phyloP scores from a whole-genome alignment of 2,113 vertebrate genomes.

The Camarhynchus parvulus region DNA sequence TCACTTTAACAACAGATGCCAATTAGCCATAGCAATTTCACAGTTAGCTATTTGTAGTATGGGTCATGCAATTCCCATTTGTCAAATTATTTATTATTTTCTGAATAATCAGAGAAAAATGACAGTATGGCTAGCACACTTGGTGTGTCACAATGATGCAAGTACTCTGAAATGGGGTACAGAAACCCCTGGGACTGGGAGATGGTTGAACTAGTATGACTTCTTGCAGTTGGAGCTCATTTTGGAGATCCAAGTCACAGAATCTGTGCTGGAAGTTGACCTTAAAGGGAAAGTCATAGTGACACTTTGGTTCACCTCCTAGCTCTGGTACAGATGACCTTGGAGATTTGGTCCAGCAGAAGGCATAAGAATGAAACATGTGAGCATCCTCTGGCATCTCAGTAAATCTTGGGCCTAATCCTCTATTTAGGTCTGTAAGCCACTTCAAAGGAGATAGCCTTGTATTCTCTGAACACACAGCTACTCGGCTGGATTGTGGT shows the following conservation, averaged over 20 bases:
- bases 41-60: background rate
- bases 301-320: background rate
- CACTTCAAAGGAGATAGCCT: background rate
- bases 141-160: fast-evolving
- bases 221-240: background rate
- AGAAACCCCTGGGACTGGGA: background rate
- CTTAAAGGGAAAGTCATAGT: background rate
- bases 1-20: background rate
- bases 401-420: background rate
- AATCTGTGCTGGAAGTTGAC: background rate
- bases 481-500: background rate
- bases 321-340: background rate
- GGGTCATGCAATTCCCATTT: background rate
- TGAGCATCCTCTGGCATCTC: background rate
- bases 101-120: background rate
- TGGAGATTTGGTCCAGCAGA: background rate
- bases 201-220: background rate
- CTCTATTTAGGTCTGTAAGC: fast-evolving
- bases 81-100: background rate
- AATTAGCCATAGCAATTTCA: background rate
- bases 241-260: background rate
- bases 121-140: background rate
- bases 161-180: background rate
- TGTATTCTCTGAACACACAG: fast-evolving
- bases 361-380: fast-evolving